Conservation (phyloP, 2,888 invertebrate genomes). For the Nomada lathburiana region DNA sequence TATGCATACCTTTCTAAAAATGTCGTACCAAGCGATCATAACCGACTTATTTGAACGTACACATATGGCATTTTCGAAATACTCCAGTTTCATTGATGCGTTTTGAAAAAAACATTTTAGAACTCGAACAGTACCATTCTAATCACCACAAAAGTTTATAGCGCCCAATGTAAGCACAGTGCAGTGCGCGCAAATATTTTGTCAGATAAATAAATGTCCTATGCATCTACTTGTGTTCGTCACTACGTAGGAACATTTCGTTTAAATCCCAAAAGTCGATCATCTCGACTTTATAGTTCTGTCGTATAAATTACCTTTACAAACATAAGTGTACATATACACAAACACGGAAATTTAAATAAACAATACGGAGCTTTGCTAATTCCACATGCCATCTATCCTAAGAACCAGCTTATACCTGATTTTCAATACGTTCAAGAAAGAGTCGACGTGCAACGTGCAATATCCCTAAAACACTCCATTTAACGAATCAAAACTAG, state of each 20-base stretch:
- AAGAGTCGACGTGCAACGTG: too few relatives aligned
- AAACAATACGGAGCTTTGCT: too few relatives aligned
- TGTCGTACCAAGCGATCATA: conserved; percentile 44
- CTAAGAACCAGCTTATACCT: too few relatives aligned
- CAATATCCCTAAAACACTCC: too few relatives aligned
- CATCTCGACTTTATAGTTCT: neutral
- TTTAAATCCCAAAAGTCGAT: neutral
- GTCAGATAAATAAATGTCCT: conserved; percentile 56
- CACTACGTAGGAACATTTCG: conserved; percentile 37
- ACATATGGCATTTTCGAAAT: conserved; percentile 63
- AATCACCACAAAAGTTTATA: conserved; percentile 65
- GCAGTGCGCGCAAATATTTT: conserved; percentile 51
- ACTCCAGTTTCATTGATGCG: conserved; percentile 67
- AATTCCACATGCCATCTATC: too few relatives aligned
- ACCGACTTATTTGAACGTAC: conserved; percentile 47
- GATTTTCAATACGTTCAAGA: too few relatives aligned
- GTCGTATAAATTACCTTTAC: too few relatives aligned
- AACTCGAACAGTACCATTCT: conserved; percentile 49
- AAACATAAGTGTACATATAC: too few relatives aligned
- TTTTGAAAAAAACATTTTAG: conserved; percentile 66
- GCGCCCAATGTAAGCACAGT: conserved; percentile 62
- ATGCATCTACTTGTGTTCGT: conserved; percentile 18
- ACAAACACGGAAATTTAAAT: too few relatives aligned
- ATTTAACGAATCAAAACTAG: too few relatives aligned
- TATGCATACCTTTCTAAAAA: conserved; percentile 59